phyloP scores from a whole-genome alignment of 2,113 vertebrate genomes.

The Cebus imitator region DNA sequence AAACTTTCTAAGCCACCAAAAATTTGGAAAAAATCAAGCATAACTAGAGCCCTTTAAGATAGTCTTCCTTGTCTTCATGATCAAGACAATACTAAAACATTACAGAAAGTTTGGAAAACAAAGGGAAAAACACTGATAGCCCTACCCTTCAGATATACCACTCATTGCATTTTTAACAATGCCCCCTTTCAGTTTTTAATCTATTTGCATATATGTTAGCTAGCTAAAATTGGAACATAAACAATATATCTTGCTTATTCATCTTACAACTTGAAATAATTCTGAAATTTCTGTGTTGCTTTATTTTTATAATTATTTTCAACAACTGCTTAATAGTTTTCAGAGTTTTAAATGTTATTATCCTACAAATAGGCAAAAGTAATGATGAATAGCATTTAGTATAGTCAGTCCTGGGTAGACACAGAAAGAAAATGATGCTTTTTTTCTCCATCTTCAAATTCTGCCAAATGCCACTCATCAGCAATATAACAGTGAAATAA shows the following conservation, averaged over 20 bases:
- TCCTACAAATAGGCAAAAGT: background rate
- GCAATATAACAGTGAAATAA: background rate
- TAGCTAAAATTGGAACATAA: background rate
- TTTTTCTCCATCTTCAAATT: background rate
- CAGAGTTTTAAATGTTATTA: background rate
- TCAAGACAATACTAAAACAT: background rate
- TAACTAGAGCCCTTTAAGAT: background rate
- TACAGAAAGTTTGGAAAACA: background rate
- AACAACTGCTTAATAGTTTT: background rate
- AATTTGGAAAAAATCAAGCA: background rate
- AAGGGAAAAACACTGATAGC: background rate
- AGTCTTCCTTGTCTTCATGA: background rate
- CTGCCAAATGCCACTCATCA: background rate
- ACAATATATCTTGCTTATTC: background rate
- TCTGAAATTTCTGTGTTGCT: background rate
- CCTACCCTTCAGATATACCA: background rate
- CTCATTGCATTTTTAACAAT: background rate
- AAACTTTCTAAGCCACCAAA: background rate
- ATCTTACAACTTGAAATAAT: background rate
- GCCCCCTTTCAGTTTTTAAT: background rate
- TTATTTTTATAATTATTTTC: slow-evolving; percentile 5
- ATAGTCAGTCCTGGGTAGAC: background rate
- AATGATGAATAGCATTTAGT: background rate
- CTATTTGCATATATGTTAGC: background rate
- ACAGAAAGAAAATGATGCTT: background rate